Base-by-base conservation (phyloP, 2,888 invertebrate species). In the Anthrax anthrax region DNA sequence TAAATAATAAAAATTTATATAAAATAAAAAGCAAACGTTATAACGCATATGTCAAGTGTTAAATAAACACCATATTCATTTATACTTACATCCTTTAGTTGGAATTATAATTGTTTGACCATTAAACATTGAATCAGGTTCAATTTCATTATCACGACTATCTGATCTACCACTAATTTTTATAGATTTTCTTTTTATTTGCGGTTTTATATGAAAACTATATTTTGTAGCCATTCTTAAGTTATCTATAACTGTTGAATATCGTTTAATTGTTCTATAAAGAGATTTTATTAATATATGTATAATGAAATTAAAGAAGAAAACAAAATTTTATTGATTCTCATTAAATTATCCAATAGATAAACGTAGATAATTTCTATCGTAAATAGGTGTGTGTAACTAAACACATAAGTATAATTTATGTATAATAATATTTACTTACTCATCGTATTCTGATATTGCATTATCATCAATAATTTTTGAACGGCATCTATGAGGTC, bases 141-240 rank as follows among this genome's bases (percentile, higher is more conserved):
- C 64, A 39, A 66, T 57, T 54, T 67, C 65, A 44, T 66, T 67
- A 14, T 60, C 67, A 50, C 70, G 66, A 18, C 69, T 61, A 45
- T 72, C 70, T 1, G 61, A 66, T 42, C 64, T 58, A 41, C 65
- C 64, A 45, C 58, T 56, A 52, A 61, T 60, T 57, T 60, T 61
- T 50, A 72, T 63, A 54, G 72, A 71, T 47, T 73, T 69, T 17
- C 71, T 70, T 54, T 72, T 74, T 40, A 72, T 65, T 55, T 71
- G 69, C 1, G 80, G 76, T 42, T 77, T 74, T 29, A 86, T 80
- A 69, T 84, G 81, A 60, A 86, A 82, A 42, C 84, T 81, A 61
- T 87, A 87, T 37, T 81, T 83, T 42, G 86, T 86, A 43, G 85
- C 82, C 85, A 86, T 85, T 47, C 85, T 72, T 44, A 87, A 71